Percentiles rank a stretch among this genome's conserved stretches.
Evolutionary conservation across 2,888 invertebrate genomes (phyloP).

Genomic region (Labia minor): DNA sequence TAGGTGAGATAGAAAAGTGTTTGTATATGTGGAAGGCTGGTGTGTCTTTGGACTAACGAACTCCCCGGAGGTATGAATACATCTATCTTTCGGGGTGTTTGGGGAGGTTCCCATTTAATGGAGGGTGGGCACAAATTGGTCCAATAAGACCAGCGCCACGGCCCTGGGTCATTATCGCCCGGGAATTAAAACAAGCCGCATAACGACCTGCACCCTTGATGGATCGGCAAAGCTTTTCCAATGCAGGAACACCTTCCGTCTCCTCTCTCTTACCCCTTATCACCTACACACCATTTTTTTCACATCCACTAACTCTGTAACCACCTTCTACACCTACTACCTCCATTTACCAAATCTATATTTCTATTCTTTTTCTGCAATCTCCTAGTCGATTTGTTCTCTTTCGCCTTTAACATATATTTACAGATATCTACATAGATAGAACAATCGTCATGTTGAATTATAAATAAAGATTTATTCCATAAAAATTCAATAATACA

Average conservation of each 20-base stretch:
- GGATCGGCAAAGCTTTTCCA: neutral
- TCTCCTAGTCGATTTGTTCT: too few species aligned
- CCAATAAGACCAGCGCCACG: slow-evolving; percentile 3
- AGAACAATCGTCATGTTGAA: too few species aligned
- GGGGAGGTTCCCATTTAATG: slow-evolving; percentile 13
- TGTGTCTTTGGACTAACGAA: slow-evolving; percentile 13
- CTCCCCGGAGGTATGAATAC: slow-evolving; percentile 8
- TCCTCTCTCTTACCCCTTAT: neutral
- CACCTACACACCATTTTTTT: neutral
- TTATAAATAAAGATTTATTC: too few species aligned
- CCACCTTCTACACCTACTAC: too few species aligned
- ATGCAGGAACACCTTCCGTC: neutral
- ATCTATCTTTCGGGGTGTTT: neutral
- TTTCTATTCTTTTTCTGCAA: neutral
- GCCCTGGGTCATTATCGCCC: slow-evolving; percentile 13
- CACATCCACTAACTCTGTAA: too few species aligned
- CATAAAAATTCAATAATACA: too few species aligned
- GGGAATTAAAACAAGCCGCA: slow-evolving; percentile 8
- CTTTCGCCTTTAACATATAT: too few species aligned
- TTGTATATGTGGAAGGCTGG: neutral
- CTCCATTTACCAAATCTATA: too few species aligned
- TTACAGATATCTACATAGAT: too few species aligned
- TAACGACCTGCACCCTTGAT: neutral
- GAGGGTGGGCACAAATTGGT: slow-evolving; percentile 3
- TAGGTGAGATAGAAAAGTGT: too few species aligned